Base-by-base conservation (phyloP, 2,888 invertebrate genomes). In the Andrena minutula region DNA sequence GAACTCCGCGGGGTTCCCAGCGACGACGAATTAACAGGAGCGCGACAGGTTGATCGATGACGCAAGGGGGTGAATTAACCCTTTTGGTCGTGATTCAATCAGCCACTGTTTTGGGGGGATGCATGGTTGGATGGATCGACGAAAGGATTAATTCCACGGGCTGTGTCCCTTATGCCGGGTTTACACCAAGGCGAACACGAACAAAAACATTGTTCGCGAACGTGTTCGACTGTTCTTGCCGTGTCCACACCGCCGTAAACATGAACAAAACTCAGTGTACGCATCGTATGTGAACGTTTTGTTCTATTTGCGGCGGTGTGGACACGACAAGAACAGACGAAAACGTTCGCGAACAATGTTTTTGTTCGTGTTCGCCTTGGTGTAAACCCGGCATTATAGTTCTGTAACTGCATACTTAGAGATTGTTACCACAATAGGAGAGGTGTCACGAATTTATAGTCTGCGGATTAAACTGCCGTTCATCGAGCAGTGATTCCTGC, bases 21-120 rank as follows among this genome's bases (percentile, higher is more conserved):
- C 16, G 16, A 16, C 26, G 53, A 28, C 56, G 61, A 64, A 47
- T 66, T 28, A 30, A 32, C 16, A n/a, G 56, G 12, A 1, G 60
- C 10, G 2, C 51, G 69, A 65, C 65, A 81, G 82, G 80, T 71
- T 47, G 56, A 71, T 69, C n/a, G 35, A 53, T 35, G 23, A 23
- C 28, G 49, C 28, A 20, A 35, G 7, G 20, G 2, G 41, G 4
- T 6, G 5, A 69, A 76, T 65, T 49, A 70, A 70, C 77, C 69
- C 69, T 28, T 70, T 58, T 49, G 8, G 49, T 35, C 26, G 12
- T 6, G 28, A 64, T 58, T 76, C 6, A 56, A 32, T 8, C 7
- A 3, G 10, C n/a, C 20, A 26, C 49, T 28, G 5, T 56, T 23
- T 12, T n/a, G n/a, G 16, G 28, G 2, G 56, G 23, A 26, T 26